phyloP scores from a whole-genome alignment of 2,888 invertebrate genomes.

The Hololepta plana region DNA sequence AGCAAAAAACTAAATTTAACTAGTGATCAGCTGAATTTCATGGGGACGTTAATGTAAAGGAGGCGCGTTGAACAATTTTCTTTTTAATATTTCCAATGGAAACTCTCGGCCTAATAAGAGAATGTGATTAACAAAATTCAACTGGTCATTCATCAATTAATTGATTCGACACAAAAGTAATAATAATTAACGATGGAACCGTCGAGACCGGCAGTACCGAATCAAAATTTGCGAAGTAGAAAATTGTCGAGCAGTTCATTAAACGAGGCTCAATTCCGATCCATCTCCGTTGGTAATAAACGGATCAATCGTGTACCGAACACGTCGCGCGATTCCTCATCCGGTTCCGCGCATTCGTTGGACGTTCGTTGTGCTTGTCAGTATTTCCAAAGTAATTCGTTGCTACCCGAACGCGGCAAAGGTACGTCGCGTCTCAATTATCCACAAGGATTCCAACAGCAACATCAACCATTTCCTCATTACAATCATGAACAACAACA shows the following conservation, averaged over 20 bases:
- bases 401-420: too few species aligned
- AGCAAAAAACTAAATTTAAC: conserved; percentile 19
- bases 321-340: conserved; percentile 53
- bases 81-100: too few species aligned
- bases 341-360: conserved; percentile 42
- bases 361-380: conserved; percentile 77
- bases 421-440: too few species aligned
- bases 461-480: too few species aligned
- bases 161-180: not conserved
- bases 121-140: too few species aligned
- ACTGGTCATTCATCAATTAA: too few species aligned
- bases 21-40: conserved; percentile 21
- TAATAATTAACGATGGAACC: conserved; percentile 9
- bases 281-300: conserved; percentile 49
- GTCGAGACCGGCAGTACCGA: conserved; percentile 11
- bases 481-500: too few species aligned
- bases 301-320: conserved; percentile 38
- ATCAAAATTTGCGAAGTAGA: too few species aligned
- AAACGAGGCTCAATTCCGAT: conserved; percentile 28
- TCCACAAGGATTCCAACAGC: too few species aligned
- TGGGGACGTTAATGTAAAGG: conserved; percentile 6
- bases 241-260: conserved; percentile 6
- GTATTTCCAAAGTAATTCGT: conserved; percentile 63
- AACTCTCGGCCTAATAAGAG: too few species aligned
- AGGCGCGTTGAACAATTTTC: not conserved